phyloP scores from a whole-genome alignment of 2,888 invertebrate genomes.

The Xylota sylvarum region DNA sequence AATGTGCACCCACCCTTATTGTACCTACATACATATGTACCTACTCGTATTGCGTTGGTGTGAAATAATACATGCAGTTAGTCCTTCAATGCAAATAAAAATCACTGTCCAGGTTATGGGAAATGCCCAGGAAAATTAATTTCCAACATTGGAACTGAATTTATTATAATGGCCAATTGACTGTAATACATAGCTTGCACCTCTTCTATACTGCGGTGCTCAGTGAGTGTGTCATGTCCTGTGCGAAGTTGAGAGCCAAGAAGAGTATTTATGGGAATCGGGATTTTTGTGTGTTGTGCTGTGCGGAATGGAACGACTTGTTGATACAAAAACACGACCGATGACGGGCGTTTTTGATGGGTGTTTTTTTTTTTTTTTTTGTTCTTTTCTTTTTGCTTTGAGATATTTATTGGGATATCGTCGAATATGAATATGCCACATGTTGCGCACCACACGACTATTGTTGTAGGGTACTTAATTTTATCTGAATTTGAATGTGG shows the following conservation, averaged over 20 bases:
- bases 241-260: slow-evolving; percentile 64
- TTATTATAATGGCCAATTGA: slow-evolving; percentile 63
- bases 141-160: slow-evolving; percentile 50
- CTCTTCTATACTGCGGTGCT: slow-evolving; percentile 38
- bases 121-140: slow-evolving; percentile 51
- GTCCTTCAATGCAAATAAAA: slow-evolving; percentile 27
- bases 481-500: slow-evolving; percentile 32
- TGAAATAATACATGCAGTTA: slow-evolving; percentile 32
- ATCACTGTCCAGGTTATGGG: slow-evolving; percentile 44
- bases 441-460: slow-evolving; percentile 55
- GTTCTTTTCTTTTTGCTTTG: slow-evolving; percentile 29
- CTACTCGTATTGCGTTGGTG: slow-evolving; percentile 12
- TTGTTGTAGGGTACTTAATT: slow-evolving; percentile 44
- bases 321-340: slow-evolving; percentile 57
- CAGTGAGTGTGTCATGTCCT: slow-evolving; percentile 66
- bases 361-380: slow-evolving; percentile 32
- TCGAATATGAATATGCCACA: slow-evolving; percentile 66
- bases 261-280: slow-evolving; percentile 57
- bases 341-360: slow-evolving; percentile 46
- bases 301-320: slow-evolving; percentile 63
- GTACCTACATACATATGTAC: too few relatives aligned
- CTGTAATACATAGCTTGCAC: slow-evolving; percentile 43
- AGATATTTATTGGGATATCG: slow-evolving; percentile 62
- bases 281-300: slow-evolving; percentile 43
- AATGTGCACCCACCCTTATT: background rate